Conservation (phyloP, 2,113 vertebrate species). For the Platycercus adscitus region DNA sequence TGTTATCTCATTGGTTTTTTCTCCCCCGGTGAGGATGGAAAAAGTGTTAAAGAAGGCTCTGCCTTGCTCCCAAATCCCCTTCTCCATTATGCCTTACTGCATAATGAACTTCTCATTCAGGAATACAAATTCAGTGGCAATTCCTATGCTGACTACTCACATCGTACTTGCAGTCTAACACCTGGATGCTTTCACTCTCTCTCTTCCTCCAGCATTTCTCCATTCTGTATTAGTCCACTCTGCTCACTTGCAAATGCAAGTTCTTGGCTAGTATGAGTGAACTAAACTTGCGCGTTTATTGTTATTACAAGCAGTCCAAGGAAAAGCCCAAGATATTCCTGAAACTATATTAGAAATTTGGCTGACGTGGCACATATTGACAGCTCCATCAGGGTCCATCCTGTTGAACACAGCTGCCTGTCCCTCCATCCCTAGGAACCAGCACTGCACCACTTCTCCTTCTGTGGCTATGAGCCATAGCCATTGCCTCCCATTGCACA, state of each 20-base stretch:
- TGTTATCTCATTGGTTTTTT: neutral
- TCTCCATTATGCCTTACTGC: neutral
- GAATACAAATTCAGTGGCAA: neutral
- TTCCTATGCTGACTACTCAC: neutral
- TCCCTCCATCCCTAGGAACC: neutral
- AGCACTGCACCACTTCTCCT: accelerated
- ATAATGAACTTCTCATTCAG: neutral
- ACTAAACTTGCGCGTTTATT: neutral
- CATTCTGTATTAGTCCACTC: neutral
- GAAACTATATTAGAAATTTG: neutral
- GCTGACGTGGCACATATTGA: neutral
- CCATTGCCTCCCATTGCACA: accelerated
- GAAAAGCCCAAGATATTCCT: neutral
- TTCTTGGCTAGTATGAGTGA: neutral
- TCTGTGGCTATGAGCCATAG: neutral
- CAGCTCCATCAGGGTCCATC: neutral
- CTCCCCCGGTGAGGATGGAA: neutral
- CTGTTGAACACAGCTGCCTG: neutral
- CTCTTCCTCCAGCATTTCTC: neutral
- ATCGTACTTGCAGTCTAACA: neutral
- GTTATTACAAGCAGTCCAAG: neutral
- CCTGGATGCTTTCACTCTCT: neutral
- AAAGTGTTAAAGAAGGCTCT: neutral
- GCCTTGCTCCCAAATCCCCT: neutral
- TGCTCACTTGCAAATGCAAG: neutral